Evolutionary conservation across 2,888 invertebrate genomes (phyloP), one percentile per base, ranked within the genome.

Genomic region (Phortica magna): DNA sequence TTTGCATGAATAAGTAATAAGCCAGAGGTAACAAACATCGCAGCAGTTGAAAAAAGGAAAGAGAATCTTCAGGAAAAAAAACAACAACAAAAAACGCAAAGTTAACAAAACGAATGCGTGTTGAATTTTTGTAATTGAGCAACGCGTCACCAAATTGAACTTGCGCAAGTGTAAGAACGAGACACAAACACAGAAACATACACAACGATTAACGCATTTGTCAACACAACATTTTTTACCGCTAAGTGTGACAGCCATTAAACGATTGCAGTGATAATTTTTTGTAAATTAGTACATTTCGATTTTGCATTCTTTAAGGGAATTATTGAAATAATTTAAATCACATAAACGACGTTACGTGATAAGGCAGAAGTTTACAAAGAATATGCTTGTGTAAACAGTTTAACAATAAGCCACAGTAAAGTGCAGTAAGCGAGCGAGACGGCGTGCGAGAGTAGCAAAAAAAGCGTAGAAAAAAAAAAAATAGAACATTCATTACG

Each of bases 1-100:
- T 70, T 41, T n/a, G 53, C 48, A 43, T 68, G 68, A 68, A 68
- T 68, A 43, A 43, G n/a, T 12, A 68, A 68, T 41, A 68, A 48
- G 48, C 4, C 3, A 48, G 31, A 31, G 31, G 31, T 31, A 31
- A 31, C 31, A 31, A 31, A 31, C 31, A 31, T 31, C 31, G 31
- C 1, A 31, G 31, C 31, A 31, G 31, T 31, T 31, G 31, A 31
- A 31, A 31, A 4, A 31, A 31, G 31, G 31, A 31, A 31, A 31
- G 31, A 31, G 5, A 31, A 31, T 31, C 1, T 2, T 67, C n/a
- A n/a, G n/a, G n/a, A 67, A 31, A 67, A 31, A 67, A 67, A 67
- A 31, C 7, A 67, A 7, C 59, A 73, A 53, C 65, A n/a, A 70
- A 22, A 70, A 74, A 2, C 48, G 9, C 48, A 14, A 72, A 31